phyloP scores from a whole-genome alignment of 2,888 invertebrate genomes.

The Ochlodes sylvanus region DNA sequence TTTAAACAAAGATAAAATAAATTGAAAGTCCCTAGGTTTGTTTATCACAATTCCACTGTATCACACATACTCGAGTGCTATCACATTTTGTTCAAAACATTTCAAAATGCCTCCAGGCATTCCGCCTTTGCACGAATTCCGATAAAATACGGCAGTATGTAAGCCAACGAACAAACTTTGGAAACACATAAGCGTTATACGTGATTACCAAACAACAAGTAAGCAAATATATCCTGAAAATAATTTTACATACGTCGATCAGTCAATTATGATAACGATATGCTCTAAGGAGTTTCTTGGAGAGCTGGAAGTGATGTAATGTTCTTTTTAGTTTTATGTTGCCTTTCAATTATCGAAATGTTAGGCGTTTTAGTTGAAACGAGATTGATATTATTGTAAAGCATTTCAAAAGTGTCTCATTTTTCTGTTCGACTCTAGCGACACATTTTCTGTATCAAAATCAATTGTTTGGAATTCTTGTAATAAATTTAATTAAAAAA shows the following conservation, averaged over 20 bases:
- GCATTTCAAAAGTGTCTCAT: too few relatives aligned
- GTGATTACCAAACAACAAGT: constrained; percentile 1
- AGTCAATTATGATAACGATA: constrained; percentile 27
- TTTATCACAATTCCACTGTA: background rate
- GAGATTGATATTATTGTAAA: too few relatives aligned
- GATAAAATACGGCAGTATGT: constrained; percentile 7
- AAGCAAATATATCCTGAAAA: constrained; percentile 1
- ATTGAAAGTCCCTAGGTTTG: background rate
- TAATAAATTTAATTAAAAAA: too few relatives aligned
- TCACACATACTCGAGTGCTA: background rate
- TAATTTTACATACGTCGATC: constrained; percentile 21
- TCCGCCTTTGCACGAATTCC: constrained; percentile 18
- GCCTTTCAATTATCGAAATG: too few relatives aligned
- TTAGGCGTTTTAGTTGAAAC: too few relatives aligned
- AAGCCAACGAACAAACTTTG: constrained; percentile 6
- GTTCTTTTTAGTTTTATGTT: too few relatives aligned
- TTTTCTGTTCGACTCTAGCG: too few relatives aligned
- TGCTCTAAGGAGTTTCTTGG: background rate
- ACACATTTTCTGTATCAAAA: too few relatives aligned
- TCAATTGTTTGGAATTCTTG: too few relatives aligned
- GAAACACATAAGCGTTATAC: background rate
- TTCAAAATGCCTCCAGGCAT: constrained; percentile 11
- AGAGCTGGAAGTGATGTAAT: background rate
- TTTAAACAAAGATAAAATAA: too few relatives aligned
- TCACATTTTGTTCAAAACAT: constrained; percentile 14